Percentiles rank a stretch among this genome's conserved stretches.
Conservation (phyloP, 1,140 invertebrate genomes). For the Druon quercuslanigerum region DNA sequence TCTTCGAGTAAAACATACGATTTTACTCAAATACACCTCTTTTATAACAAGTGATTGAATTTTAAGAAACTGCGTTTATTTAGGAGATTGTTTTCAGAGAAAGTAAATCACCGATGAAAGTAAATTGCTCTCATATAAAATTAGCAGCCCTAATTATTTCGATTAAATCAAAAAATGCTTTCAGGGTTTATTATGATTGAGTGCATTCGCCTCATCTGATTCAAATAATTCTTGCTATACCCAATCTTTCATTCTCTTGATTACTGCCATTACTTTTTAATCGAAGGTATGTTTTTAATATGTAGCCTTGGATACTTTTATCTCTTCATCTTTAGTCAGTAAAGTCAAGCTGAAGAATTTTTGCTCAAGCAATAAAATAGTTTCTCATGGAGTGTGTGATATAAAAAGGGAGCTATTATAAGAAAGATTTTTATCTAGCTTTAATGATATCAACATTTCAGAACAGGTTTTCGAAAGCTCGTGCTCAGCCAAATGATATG, state of each 20-base stretch:
- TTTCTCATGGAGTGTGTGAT: neutral
- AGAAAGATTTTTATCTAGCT: slow-evolving; percentile 21
- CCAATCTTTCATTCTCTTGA: neutral
- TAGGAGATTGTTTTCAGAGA: neutral
- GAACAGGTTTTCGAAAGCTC: slow-evolving; percentile 2
- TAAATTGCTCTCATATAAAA: neutral
- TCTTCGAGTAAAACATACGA: neutral
- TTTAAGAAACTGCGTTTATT: too few relatives aligned
- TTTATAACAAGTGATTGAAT: too few relatives aligned
- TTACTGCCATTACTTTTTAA: slow-evolving; percentile 13
- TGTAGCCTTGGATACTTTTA: neutral
- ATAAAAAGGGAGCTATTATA: neutral
- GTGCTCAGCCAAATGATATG: slow-evolving; percentile 5
- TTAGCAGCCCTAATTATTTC: slow-evolving; percentile 11
- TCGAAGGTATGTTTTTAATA: slow-evolving; percentile 8
- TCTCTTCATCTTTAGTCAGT: slow-evolving; percentile 9
- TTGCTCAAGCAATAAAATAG: neutral
- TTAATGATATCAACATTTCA: slow-evolving; percentile 1
- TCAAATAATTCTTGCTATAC: slow-evolving; percentile 7
- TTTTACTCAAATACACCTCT: neutral
- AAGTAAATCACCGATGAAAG: neutral
- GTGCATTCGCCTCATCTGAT: slow-evolving; percentile 2
- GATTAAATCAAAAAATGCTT: slow-evolving; percentile 21
- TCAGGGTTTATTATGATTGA: slow-evolving; percentile 12
- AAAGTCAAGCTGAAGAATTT: slow-evolving; percentile 9